These are phyloP conservation scores for Cyrtonyx montezumae DNA, from an alignment of 2,113 vertebrate species.

Conservation along the genomic window DNA sequence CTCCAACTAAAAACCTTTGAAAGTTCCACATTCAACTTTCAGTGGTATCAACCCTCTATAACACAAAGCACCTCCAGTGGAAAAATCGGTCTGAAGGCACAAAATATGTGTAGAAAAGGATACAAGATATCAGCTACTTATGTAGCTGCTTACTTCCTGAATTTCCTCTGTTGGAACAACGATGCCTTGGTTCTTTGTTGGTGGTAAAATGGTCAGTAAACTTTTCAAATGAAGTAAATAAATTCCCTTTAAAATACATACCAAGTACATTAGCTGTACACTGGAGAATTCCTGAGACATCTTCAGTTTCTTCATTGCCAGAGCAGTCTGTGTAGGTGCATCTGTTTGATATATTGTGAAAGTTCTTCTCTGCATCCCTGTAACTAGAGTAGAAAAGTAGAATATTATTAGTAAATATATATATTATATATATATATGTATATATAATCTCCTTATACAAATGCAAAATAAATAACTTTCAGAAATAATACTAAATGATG, in stretches of 20 bases:
- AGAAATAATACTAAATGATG: background rate
- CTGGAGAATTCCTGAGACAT: slow-evolving; percentile 95
- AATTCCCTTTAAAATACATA: slow-evolving; percentile 70
- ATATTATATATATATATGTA: background rate
- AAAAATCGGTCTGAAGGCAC: background rate
- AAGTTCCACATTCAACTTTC: background rate
- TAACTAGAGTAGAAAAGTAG: slow-evolving; percentile 76
- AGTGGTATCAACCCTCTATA: background rate
- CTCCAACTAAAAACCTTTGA: background rate
- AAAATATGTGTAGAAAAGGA: background rate
- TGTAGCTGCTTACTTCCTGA: background rate
- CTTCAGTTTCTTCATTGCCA: slow-evolving; percentile 86
- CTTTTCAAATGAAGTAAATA: background rate
- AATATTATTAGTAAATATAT: background rate
- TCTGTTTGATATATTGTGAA: slow-evolving; percentile 86
- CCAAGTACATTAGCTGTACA: slow-evolving; percentile 92
- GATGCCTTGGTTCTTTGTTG: background rate
- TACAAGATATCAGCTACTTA: background rate
- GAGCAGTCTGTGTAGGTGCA: slow-evolving; percentile 88
- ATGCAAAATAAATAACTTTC: background rate
- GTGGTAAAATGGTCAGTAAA: background rate
- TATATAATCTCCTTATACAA: background rate
- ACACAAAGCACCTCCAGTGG: background rate
- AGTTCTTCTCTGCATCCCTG: slow-evolving; percentile 86
- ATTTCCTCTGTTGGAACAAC: background rate